These are phyloP conservation scores for Cinclus mexicanus DNA, from an alignment of 2,113 vertebrate species.

Conservation along the genomic window DNA sequence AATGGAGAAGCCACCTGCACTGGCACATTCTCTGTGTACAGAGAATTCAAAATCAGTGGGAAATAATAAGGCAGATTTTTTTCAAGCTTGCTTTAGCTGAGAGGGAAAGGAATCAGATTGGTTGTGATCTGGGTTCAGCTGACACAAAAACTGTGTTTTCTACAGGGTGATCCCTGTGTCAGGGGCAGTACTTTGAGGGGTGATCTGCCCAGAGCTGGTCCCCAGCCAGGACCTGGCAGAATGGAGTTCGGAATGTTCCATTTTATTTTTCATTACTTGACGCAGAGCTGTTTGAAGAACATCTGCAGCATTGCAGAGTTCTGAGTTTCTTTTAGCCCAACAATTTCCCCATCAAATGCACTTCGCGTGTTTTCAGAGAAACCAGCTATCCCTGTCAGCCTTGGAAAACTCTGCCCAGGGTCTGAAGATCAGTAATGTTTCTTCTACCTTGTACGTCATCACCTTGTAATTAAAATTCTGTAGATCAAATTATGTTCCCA, in stretches of 20 bases:
- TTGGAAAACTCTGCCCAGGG: background rate
- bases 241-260: background rate
- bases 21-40: background rate
- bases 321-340: background rate
- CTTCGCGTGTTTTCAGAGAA: background rate
- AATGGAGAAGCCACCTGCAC: background rate
- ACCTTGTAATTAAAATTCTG: constrained; percentile 1
- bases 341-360: background rate
- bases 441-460: background rate
- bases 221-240: background rate
- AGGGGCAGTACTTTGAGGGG: background rate
- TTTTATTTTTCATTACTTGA: background rate
- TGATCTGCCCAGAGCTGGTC: background rate
- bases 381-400: background rate
- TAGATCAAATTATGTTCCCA: background rate
- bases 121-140: background rate
- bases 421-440: background rate
- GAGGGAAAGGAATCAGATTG: background rate
- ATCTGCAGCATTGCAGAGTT: background rate
- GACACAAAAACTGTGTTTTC: background rate
- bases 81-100: background rate
- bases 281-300: background rate
- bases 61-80: background rate
- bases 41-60: background rate
- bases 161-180: background rate